These are phyloP conservation scores for Apocrypta bakeri DNA, from an alignment of 1,140 invertebrate species.

Conservation along the genomic window DNA sequence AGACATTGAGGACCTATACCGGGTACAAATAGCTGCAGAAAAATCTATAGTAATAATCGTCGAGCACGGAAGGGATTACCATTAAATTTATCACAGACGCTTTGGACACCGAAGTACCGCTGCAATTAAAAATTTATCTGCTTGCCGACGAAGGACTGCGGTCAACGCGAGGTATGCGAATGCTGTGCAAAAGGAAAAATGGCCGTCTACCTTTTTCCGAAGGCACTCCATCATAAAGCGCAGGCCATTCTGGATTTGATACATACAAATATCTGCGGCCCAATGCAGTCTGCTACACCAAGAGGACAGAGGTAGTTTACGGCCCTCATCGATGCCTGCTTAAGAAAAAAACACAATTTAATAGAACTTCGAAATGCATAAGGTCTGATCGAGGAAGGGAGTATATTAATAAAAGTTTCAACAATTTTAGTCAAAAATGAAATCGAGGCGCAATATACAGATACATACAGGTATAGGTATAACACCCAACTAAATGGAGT, in stretches of 20 bases:
- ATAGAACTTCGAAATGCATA: constrained; percentile 53
- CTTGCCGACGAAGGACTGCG: constrained; percentile 19
- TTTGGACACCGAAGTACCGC: constrained; percentile 24
- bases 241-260: background rate
- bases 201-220: constrained; percentile 47
- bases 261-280: constrained; percentile 16
- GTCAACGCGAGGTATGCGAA: constrained; percentile 48
- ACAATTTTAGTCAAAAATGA: constrained; percentile 42
- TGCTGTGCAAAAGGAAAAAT: constrained; percentile 57
- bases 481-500: constrained; percentile 42
- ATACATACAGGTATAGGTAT: constrained; percentile 44
- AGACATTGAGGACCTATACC: background rate
- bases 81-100: constrained; percentile 38
- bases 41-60: background rate
- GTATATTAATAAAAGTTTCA: constrained; percentile 42
- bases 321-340: background rate
- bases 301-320: constrained; percentile 48
- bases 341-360: constrained; percentile 54
- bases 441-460: constrained; percentile 42
- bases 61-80: constrained; percentile 22
- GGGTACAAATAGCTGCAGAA: background rate
- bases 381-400: constrained; percentile 49
- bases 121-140: constrained; percentile 26
- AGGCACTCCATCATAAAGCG: background rate
- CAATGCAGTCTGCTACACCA: constrained; percentile 50